Evolutionary conservation across 2,888 invertebrate species (phyloP).

Genomic region (Bimastos eiseni): DNA sequence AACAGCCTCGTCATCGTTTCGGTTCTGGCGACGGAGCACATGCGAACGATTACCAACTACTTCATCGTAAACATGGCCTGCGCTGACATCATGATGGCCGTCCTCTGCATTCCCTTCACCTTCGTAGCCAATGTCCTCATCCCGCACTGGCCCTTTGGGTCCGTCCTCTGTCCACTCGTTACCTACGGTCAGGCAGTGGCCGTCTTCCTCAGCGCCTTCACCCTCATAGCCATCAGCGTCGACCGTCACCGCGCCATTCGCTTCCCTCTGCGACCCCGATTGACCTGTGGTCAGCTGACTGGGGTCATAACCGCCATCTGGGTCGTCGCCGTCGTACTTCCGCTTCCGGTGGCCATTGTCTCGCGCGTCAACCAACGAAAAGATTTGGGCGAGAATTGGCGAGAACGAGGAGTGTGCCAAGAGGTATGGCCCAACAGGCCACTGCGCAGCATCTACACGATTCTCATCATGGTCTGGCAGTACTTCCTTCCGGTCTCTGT

Average conservation of each 20-base stretch:
- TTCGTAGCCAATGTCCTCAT: conserved; percentile 77
- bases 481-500: conserved; percentile 81
- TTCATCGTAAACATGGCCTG: conserved; percentile 62
- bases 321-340: conserved; percentile 77
- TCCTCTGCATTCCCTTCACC: conserved; percentile 65
- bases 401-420: conserved; percentile 9
- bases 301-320: conserved; percentile 74
- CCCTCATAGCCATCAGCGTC: conserved; percentile 84
- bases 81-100: conserved; percentile 62
- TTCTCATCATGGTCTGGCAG: conserved; percentile 78
- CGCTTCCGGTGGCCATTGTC: conserved; percentile 80
- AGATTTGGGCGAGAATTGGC: conserved; percentile 6
- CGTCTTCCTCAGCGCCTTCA: conserved; percentile 80
- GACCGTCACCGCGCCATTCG: conserved; percentile 88
- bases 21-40: conserved; percentile 28
- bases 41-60: conserved; percentile 73
- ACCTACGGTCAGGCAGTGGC: conserved; percentile 73
- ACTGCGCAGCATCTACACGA: conserved; percentile 71
- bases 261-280: conserved; percentile 73
- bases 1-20: conserved; percentile 47
- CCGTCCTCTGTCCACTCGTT: conserved; percentile 78
- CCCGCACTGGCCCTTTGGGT: conserved; percentile 85
- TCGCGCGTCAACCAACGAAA: conserved; percentile 64
- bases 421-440: conserved; percentile 16
- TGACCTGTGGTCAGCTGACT: conserved; percentile 64